A percentile compares a stretch with the other conserved stretches of the same genome.
These are phyloP conservation scores for Triplophysa siluroides DNA, from an alignment of 2,113 vertebrate species.

Conservation along the genomic window DNA sequence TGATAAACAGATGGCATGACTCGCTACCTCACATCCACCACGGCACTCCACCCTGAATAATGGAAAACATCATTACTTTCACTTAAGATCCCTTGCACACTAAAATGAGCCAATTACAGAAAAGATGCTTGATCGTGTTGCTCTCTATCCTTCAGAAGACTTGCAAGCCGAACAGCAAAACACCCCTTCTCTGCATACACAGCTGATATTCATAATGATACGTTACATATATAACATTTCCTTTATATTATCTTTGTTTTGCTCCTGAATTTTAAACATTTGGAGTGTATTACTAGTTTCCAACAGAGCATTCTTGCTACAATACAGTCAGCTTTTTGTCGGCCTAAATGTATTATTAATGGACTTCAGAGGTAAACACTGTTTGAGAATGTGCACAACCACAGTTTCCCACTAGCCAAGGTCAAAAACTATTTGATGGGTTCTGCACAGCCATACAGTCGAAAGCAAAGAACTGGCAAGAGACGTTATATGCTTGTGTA, in stretches of 20 bases:
- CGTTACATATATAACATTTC: not conserved
- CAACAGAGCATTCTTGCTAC: not conserved
- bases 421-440: constrained; percentile 5
- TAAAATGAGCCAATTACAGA: constrained; percentile 23
- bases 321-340: not conserved
- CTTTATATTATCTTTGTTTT: not conserved
- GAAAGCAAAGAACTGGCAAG: not conserved
- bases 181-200: not conserved
- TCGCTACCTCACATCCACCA: constrained; percentile 27
- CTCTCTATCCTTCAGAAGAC: constrained; percentile 14
- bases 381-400: constrained; percentile 4
- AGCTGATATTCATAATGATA: constrained; percentile 3
- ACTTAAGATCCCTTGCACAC: not conserved
- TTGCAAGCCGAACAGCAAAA: not conserved
- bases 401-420: constrained; percentile 6
- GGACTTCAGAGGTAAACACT: not conserved
- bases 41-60: constrained; percentile 17
- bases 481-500: not conserved
- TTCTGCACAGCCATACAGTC: not conserved
- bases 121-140: constrained; percentile 17
- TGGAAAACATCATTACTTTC: constrained; percentile 40
- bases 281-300: not conserved
- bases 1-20: constrained; percentile 43
- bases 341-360: constrained; percentile 18
- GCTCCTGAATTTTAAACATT: not conserved